Base-by-base conservation (phyloP, 2,888 invertebrate species). In the Callimorpha dominula region DNA sequence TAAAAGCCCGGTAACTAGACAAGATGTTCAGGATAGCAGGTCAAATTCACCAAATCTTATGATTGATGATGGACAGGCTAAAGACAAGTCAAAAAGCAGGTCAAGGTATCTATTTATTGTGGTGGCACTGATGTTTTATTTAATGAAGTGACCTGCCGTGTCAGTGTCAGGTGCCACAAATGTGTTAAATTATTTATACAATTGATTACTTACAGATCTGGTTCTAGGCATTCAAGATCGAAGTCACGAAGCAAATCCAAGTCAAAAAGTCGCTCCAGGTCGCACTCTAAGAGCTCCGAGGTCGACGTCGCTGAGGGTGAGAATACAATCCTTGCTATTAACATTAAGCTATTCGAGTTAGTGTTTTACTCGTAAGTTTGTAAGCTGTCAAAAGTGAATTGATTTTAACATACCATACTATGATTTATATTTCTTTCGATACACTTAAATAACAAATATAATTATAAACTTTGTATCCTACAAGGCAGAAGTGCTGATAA, bases 11-110 rank as follows among this genome's bases (percentile, higher is more conserved):
- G 90, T 83, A 12, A 86, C 86, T 4, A 88, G 89, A 68, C 92
- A 90, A 49, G 91, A 92, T 81, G 90, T 87, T 0, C 91, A 91
- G 52, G 96, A 95, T 70, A 96, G 96, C 77, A 88, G 95, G 71
- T 96, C 96, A 1, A 96, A 96, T 76, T 95, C 96, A 1, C 96
- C 96, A 0, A 95, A 95, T 81, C 91, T 96, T 15, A 96, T 96
- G 95, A 96, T 96, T 82, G 96, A 96, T 86, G 96, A 95, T 90
- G 92, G 87, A n/a, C 87, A 89, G 57, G 86, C 84, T 40, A 94
- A 94, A 66, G 91, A 90, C 5, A 94, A 94, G 77, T 90, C 94
- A 0, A 92, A 91, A 71, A 95, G 94, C 78, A 87, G 93, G 76
- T 94, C 95, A 42, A 93, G 95, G 95, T 95, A 82, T 73, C 64